Evolutionary conservation across 2,797 vertebrate genomes (phyloP), one percentile per base, ranked within the genome.

Genomic region (Poecile montanus): DNA sequence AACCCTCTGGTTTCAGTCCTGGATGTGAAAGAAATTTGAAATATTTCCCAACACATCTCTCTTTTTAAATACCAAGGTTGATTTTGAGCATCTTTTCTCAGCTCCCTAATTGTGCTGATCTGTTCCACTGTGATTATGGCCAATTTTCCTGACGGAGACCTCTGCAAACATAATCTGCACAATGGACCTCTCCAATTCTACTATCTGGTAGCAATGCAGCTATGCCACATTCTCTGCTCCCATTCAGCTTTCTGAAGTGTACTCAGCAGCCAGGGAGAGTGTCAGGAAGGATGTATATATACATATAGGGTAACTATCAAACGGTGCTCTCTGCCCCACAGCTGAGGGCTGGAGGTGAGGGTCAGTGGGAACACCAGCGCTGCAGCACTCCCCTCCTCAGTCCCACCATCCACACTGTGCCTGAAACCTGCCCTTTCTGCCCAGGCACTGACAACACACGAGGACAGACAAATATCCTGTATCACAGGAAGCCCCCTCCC

Each of bases 361-460:
- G 38, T 57, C 47, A 36, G n/a, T 14, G 54, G 40, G n/a, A 58
- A 56, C 30, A 53, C 7, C 48, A 77, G 38, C 21, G 25, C 17
- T 3, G 36, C 34, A 61, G 34, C 34, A 6, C 47, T 57, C 22
- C 26, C 13, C n/a, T 30, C 45, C 34, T 86, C 1, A 1, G 10
- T 30, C 48, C 56, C 61, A 48, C 17, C 65, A n/a, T 1, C 16
- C 0, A 20, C 5, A 18, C 42, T 4, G 26, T 2, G 4, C 25
- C 42, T 54, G 71, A 1, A 3, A 42, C 30, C 78, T 62, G 44
- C 60, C 42, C 15, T 10, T 42, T 57, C 74, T 60, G 38, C 34
- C 25, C 57, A 48, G 45, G 9, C 23, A 25, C 70, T 54, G 51
- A 17, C 53, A 87, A 23, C 23, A 54, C 9, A 13, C 10, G 9